phyloP scores from a whole-genome alignment of 1,140 invertebrate species.

The Eulimnadia texana region DNA sequence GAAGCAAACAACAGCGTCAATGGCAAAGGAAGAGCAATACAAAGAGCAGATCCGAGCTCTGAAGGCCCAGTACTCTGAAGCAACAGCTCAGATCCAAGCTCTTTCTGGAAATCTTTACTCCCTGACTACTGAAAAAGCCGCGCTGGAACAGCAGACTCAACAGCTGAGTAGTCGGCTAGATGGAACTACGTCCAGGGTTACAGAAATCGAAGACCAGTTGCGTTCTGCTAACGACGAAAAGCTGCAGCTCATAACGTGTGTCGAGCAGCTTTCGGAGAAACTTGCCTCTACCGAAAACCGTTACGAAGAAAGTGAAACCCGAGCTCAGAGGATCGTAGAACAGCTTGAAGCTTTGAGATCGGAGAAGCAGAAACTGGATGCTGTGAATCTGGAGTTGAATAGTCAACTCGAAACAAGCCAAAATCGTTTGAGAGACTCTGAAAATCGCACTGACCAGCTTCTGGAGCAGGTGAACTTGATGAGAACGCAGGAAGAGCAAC shows the following conservation, averaged over 20 bases:
- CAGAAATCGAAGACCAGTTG: too few species aligned
- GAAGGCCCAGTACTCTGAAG: too few species aligned
- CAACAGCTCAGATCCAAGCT: background rate
- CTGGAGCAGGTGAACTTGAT: too few species aligned
- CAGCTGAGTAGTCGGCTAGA: background rate
- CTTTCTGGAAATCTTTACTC: background rate
- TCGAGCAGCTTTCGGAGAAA: background rate
- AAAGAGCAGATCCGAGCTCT: too few species aligned
- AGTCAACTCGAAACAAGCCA: background rate
- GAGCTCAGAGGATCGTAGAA: too few species aligned
- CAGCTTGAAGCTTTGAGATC: background rate
- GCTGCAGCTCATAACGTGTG: too few species aligned
- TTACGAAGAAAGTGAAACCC: too few species aligned
- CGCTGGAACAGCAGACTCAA: background rate
- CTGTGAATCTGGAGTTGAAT: background rate
- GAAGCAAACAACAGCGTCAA: too few species aligned
- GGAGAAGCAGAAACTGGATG: background rate
- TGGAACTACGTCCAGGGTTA: too few species aligned
- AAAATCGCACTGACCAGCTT: background rate
- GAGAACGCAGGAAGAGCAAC: too few species aligned
- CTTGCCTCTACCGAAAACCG: background rate
- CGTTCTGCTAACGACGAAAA: too few species aligned
- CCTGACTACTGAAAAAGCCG: background rate
- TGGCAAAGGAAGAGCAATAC: too few species aligned
- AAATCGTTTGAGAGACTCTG: background rate